Evolutionary conservation across 2,797 vertebrate genomes (phyloP).

Genomic region (Craterocephalus amniculus): DNA sequence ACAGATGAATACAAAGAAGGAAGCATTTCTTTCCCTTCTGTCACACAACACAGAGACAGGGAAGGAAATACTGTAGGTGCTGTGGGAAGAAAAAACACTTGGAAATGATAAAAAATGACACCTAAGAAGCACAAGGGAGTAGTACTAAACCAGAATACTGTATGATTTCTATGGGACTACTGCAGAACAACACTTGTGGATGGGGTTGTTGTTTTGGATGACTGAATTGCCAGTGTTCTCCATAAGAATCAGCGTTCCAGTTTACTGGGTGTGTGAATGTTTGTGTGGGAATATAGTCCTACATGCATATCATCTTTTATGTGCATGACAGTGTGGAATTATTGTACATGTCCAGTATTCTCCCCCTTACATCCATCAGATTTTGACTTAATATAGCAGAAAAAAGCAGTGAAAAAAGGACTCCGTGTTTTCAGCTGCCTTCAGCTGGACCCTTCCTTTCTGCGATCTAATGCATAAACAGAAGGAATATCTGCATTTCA

Average conservation of each 20-base stretch:
- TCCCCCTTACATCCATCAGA: constrained; percentile 1
- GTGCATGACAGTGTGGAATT: not conserved
- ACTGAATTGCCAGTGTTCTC: constrained; percentile 13
- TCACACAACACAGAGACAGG: constrained; percentile 4
- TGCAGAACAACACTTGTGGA: constrained; percentile 7
- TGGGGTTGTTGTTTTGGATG: constrained; percentile 17
- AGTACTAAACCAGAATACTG: constrained; percentile 1
- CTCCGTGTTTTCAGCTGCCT: constrained; percentile 5
- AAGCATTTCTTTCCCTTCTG: not conserved
- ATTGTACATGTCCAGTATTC: constrained; percentile 6
- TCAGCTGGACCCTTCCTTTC: not conserved
- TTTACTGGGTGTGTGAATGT: constrained; percentile 16
- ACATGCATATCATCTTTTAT: constrained; percentile 24
- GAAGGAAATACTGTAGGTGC: constrained; percentile 4
- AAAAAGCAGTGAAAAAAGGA: not conserved
- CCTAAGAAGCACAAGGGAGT: constrained; percentile 12
- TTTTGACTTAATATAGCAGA: constrained; percentile 8
- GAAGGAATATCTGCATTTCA: constrained; percentile 8
- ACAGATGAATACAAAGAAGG: constrained; percentile 9
- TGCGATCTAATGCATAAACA: not conserved
- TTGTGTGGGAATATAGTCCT: constrained; percentile 2
- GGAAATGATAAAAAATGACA: constrained; percentile 23
- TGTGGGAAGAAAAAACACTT: not conserved
- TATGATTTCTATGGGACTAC: not conserved
- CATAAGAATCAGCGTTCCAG: constrained; percentile 17